Conservation (phyloP, 2,113 vertebrate species). For the Oryzias woworae region DNA sequence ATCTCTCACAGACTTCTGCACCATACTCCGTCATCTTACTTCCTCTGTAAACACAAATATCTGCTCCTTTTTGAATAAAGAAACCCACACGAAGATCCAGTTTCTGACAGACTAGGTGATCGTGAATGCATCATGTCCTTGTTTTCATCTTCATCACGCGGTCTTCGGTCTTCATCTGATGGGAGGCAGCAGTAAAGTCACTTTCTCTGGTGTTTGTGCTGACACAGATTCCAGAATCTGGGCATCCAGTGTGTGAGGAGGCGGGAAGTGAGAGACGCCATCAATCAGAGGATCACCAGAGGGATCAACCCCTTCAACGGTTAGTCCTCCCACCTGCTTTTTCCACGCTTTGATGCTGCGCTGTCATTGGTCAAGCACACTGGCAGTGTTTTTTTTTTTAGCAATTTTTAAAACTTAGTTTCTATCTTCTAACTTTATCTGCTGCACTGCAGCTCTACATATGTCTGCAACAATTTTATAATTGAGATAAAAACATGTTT, state of each 20-base stretch:
- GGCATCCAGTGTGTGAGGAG: conserved; percentile 98
- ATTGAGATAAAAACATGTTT: too few relatives aligned
- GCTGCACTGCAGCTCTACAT: too few relatives aligned
- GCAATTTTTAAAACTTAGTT: too few relatives aligned
- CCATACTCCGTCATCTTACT: neutral
- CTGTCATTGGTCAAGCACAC: too few relatives aligned
- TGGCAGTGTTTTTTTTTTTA: too few relatives aligned
- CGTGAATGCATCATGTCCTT: neutral
- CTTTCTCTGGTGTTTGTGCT: neutral
- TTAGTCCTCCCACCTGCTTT: conserved; percentile 65
- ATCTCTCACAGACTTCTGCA: conserved; percentile 3
- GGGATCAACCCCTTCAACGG: conserved; percentile 95
- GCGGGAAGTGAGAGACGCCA: conserved; percentile 92
- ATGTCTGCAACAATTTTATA: too few relatives aligned
- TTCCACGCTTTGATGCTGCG: neutral
- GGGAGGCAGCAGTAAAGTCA: neutral
- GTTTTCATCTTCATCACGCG: neutral
- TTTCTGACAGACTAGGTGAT: too few relatives aligned
- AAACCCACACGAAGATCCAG: too few relatives aligned
- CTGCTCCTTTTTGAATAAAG: too few relatives aligned
- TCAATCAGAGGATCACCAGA: conserved; percentile 84
- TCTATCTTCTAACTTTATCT: too few relatives aligned
- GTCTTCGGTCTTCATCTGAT: neutral
- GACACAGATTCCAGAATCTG: conserved; percentile 92
- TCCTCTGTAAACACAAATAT: neutral